Percentiles rank a stretch among this genome's conserved stretches.
Conservation (phyloP, 2,113 vertebrate species). For the Alces alces region DNA sequence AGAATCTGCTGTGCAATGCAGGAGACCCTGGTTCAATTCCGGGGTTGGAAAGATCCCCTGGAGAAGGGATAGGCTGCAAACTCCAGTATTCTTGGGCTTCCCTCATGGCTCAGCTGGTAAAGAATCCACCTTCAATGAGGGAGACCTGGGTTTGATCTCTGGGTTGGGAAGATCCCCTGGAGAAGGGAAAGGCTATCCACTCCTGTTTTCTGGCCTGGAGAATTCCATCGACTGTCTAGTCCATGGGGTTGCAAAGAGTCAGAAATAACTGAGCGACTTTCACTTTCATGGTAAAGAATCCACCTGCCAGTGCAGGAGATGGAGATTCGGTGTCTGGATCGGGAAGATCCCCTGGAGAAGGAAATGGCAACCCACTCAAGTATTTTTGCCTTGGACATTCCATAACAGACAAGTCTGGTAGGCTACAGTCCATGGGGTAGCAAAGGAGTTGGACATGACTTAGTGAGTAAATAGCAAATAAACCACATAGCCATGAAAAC, state of each 20-base stretch:
- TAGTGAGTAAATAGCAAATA: neutral
- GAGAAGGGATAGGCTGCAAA: neutral
- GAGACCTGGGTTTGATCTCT: neutral
- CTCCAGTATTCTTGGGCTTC: neutral
- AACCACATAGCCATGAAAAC: neutral
- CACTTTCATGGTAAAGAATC: neutral
- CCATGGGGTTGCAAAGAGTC: neutral
- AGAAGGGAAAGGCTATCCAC: neutral
- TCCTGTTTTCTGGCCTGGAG: neutral
- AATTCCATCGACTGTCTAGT: neutral
- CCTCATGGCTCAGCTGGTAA: neutral
- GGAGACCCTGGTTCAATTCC: neutral
- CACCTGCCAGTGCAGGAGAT: neutral
- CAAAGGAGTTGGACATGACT: neutral
- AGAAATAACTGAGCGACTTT: neutral
- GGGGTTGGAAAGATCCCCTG: neutral
- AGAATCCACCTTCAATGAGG: neutral
- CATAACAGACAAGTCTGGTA: neutral
- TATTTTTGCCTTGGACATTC: neutral
- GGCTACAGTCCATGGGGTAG: neutral
- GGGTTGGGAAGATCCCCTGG: neutral
- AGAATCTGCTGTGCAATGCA: neutral
- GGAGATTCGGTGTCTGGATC: neutral
- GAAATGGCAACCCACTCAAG: neutral
- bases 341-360: neutral